Base-by-base conservation (phyloP, 2,113 vertebrate species). In the Taxidea taxus region DNA sequence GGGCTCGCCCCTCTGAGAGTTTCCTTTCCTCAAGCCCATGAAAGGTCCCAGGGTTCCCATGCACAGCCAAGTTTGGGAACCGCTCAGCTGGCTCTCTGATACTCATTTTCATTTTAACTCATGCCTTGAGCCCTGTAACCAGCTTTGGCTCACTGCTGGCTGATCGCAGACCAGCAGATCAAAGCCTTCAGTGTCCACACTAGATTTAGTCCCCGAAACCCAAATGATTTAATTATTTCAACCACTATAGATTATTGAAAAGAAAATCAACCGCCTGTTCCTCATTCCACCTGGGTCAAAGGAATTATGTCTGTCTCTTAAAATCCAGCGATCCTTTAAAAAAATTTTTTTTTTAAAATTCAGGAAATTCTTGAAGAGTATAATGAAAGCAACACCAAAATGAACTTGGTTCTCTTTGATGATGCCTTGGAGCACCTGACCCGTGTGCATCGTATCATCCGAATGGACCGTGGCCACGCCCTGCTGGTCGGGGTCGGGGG, bases 311-410 rank as follows among this genome's bases (percentile, higher is more conserved):
- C 31, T 2, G 13, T 11, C 54, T 74, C 56, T 39, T 62, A 21
- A 44, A 62, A 51, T 49, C 31, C 29, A 29, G 68, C 1, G 47
- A 18, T 13, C 10, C 11, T 31, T 25, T 21, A 4, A 13, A 42
- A 12, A 62, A 29, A 62, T 85, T 29, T 3, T 29, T 4, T 56
- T 4, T 70, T n/a, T 7, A 15, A 75, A 95, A 95, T 93, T 29
- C 81, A 99, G 99, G 99, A 99, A 96, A 99, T 99, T 90, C 98
- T 99, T 5, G 99, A 99, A n/a, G 99, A 99, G 91, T 99, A 99
- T 98, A 99, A 99, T 1, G 99, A 99, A 92, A 97, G 44, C 70
- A 99, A 99, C 83, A 97, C 98, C 3, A 98, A 97, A 58, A 99
- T 99, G 99, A 99, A 99, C 60, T 97, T 99, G 66, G 99, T 99